Evolutionary conservation across 2,113 vertebrate genomes (phyloP), one percentile per base, ranked within the genome.

Genomic region (Nanger granti): DNA sequence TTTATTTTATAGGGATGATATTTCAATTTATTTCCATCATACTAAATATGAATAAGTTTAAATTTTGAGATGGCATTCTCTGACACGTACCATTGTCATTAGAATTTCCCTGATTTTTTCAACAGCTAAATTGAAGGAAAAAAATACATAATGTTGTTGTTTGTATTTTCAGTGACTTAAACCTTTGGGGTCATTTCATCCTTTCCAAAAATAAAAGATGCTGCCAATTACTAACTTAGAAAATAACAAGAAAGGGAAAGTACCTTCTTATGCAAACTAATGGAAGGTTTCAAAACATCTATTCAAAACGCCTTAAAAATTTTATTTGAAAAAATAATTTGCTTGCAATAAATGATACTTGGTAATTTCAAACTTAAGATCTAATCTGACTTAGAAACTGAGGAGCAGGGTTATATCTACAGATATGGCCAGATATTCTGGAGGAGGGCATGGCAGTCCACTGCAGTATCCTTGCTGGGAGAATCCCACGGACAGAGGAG

Each of bases 41-140:
- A 66, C 54, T 44, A 88, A 89, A 96, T 4, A 84, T 49, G 37
- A 84, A 73, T 86, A n/a, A 82, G 57, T 62, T 92, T 52, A 31
- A 55, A 80, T 89, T 93, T 95, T 94, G 29, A 64, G 37, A 96
- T 66, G 52, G 24, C 20, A 97, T 95, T 97, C 91, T 97, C 87
- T 73, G 55, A 93, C 64, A 96, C 62, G 31, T 54, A 91, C 34
- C 2, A 57, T 1, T 57, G 5, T 60, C 85, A 93, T 95, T 9
- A 92, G 80, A 95, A 96, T 59, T 62, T 66, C 26, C 26, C 7
- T 66, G 87, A 82, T 86, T 89, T 97, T 92, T 86, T 69, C n/a
- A 94, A 84, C 11, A 92, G 59, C 57, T 82, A 96, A 82, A 85
- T 44, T 7, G 7, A 95, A 79, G 24, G 76, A 3, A 69, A 49